phyloP scores from a whole-genome alignment of 2,113 vertebrate species.

The Malurus cyaneus region DNA sequence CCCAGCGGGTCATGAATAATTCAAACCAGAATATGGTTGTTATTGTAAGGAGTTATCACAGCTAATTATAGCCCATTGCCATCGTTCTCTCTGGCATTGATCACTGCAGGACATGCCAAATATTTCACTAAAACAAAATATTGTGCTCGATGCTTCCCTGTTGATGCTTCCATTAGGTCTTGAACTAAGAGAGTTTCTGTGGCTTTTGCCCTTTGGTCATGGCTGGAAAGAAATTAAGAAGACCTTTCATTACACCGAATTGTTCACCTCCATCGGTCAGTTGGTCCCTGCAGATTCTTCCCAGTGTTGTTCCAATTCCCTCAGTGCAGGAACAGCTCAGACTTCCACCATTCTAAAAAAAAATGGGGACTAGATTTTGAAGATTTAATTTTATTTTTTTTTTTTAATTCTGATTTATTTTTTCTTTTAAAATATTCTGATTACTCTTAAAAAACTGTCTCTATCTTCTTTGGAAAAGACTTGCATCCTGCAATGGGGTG shows the following conservation, averaged over 20 bases:
- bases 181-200: background rate
- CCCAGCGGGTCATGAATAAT: constrained; percentile 49
- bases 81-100: constrained; percentile 27
- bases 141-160: background rate
- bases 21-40: constrained; percentile 35
- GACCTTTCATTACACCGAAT: background rate
- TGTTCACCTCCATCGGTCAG: background rate
- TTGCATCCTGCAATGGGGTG: background rate
- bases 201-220: background rate
- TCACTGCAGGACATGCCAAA: constrained; percentile 41
- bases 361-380: background rate
- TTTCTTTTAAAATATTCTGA: background rate
- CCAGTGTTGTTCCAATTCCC: background rate
- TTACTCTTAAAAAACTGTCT: background rate
- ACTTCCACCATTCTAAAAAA: background rate
- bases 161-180: background rate
- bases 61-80: constrained; percentile 58
- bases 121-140: constrained; percentile 44
- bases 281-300: background rate
- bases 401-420: background rate
- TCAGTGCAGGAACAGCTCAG: background rate
- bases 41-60: constrained; percentile 35
- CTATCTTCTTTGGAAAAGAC: background rate
- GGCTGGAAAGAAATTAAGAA: background rate
- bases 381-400: background rate